Conservation (phyloP, 1,140 invertebrate species). For the Rhagoletis zephyria region DNA sequence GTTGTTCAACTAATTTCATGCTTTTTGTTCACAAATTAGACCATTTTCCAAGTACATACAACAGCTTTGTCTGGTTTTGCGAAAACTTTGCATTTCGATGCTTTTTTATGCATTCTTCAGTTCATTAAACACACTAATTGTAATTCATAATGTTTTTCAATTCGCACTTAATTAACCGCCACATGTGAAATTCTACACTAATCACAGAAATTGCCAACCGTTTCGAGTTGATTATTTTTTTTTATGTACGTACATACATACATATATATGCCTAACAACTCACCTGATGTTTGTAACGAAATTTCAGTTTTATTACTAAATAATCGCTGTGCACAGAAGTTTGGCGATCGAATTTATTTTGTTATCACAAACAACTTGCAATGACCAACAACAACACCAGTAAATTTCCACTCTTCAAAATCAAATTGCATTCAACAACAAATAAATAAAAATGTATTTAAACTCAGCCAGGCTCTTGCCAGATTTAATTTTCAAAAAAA, state of each 20-base stretch:
- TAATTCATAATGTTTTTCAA: neutral
- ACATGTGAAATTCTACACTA: conserved; percentile 35
- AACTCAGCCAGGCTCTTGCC: neutral
- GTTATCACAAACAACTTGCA: conserved; percentile 24
- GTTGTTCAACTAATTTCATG: conserved; percentile 13
- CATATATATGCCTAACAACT: neutral
- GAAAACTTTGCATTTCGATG: conserved; percentile 7
- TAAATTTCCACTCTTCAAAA: conserved; percentile 30
- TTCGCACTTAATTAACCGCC: conserved; percentile 42
- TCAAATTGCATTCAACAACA: neutral
- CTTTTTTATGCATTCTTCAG: neutral
- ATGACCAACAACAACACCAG: conserved; percentile 32
- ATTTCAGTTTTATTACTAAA: neutral
- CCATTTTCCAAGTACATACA: neutral
- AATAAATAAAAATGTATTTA: neutral
- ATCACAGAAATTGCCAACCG: neutral
- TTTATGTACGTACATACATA: too few species aligned
- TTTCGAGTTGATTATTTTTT: neutral
- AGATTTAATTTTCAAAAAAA: neutral
- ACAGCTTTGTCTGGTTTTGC: neutral
- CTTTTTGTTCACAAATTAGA: conserved; percentile 25
- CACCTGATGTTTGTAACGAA: conserved; percentile 30
- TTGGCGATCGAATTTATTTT: neutral
- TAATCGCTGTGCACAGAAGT: neutral
- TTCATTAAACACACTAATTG: conserved; percentile 37